phyloP scores from a whole-genome alignment of 2,888 invertebrate genomes.

The Sclerodermus sp. region DNA sequence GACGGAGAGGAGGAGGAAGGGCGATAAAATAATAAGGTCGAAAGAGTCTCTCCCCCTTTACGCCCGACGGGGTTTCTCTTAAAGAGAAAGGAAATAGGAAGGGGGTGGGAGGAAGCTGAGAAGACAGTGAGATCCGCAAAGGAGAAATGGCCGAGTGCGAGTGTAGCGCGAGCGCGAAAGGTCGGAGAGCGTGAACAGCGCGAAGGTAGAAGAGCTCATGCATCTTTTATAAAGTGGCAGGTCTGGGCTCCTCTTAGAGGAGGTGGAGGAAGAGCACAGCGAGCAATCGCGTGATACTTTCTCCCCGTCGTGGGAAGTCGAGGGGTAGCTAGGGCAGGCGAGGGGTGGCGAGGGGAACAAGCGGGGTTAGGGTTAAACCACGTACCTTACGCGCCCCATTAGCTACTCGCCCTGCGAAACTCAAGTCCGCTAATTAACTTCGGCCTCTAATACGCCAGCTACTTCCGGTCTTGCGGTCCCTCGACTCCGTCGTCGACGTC shows the following conservation, averaged over 20 bases:
- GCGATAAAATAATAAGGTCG: too few relatives aligned
- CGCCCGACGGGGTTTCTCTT: not conserved
- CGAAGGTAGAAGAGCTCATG: constrained; percentile 25
- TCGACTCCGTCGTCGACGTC: too few relatives aligned
- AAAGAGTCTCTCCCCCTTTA: not conserved
- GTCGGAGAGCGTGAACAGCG: constrained; percentile 13
- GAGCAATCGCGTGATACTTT: constrained; percentile 25
- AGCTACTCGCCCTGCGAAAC: constrained; percentile 7
- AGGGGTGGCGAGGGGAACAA: too few relatives aligned
- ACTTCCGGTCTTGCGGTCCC: not conserved
- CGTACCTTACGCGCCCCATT: constrained; percentile 9
- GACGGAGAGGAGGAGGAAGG: too few relatives aligned
- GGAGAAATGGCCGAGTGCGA: constrained; percentile 20
- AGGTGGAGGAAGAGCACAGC: constrained; percentile 6
- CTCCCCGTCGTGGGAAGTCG: constrained; percentile 3
- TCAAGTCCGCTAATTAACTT: constrained; percentile 19
- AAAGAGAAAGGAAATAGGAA: not conserved
- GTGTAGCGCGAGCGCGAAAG: constrained; percentile 22
- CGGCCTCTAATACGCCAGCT: not conserved
- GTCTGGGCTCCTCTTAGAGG: constrained; percentile 5
- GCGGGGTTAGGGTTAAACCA: constrained; percentile 11
- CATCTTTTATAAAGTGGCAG: constrained; percentile 33
- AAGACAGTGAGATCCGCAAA: not conserved
- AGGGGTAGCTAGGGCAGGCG: too few relatives aligned
- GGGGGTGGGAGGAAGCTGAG: not conserved